phyloP scores from a whole-genome alignment of 2,113 vertebrate genomes.

The Thomomys bottae region DNA sequence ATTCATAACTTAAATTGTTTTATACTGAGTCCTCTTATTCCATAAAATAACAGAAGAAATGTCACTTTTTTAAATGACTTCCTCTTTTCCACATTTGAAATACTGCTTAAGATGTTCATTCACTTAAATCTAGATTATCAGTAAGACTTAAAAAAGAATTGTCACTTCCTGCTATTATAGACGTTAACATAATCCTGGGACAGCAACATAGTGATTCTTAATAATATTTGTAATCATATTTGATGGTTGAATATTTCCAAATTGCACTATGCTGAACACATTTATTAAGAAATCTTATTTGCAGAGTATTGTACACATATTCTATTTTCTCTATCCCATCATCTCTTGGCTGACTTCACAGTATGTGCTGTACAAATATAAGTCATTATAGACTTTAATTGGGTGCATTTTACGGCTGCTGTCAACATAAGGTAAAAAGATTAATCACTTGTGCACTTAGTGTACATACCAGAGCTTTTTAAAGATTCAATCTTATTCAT shows the following conservation, averaged over 20 bases:
- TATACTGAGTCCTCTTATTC: background rate
- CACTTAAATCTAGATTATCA: background rate
- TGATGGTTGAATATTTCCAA: background rate
- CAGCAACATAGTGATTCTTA: constrained; percentile 38
- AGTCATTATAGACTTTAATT: constrained; percentile 54
- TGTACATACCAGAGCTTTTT: constrained; percentile 58
- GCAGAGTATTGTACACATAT: background rate
- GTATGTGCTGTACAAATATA: constrained; percentile 39
- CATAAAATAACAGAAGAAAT: constrained; percentile 3
- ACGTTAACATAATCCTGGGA: background rate
- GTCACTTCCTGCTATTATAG: background rate
- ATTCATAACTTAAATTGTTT: background rate
- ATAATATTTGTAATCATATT: background rate
- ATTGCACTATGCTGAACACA: background rate
- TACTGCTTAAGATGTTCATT: background rate
- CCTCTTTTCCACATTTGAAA: background rate
- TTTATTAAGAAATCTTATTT: constrained; percentile 10
- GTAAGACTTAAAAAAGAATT: background rate
- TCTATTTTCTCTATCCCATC: background rate
- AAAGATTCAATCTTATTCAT: constrained; percentile 55
- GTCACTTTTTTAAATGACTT: background rate
- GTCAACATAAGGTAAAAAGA: constrained; percentile 54
- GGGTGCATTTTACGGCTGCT: constrained; percentile 65
- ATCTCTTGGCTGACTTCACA: constrained; percentile 51
- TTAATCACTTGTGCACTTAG: constrained; percentile 65